phyloP scores from a whole-genome alignment of 2,888 invertebrate genomes.

The Drosophila fulvimacula region DNA sequence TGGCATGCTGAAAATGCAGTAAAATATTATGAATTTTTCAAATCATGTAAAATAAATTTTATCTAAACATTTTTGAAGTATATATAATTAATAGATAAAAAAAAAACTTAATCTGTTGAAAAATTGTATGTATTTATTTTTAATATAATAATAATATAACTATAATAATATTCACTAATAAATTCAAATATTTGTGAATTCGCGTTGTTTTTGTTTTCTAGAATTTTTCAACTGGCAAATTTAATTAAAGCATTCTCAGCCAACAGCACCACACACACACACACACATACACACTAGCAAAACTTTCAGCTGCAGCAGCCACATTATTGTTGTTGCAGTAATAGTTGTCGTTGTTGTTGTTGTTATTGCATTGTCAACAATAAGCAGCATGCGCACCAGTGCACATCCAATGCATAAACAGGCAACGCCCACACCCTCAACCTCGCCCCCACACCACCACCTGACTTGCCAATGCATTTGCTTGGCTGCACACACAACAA shows the following conservation, averaged over 20 bases:
- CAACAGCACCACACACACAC: constrained; percentile 27
- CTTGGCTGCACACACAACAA: constrained; percentile 61
- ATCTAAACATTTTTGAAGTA: no score
- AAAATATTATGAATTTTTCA: no score
- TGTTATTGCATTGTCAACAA: constrained; percentile 65
- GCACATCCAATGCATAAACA: constrained; percentile 57
- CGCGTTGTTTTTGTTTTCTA: constrained; percentile 5
- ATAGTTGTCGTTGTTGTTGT: constrained; percentile 38
- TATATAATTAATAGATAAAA: no score
- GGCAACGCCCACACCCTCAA: constrained; percentile 4
- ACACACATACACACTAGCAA: constrained; percentile 13
- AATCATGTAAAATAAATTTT: no score
- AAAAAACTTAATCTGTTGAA: no score
- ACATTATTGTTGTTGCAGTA: constrained; percentile 38
- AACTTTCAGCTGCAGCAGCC: constrained; percentile 49
- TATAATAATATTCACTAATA: no score
- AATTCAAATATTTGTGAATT: constrained; percentile 1
- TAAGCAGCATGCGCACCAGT: constrained; percentile 54
- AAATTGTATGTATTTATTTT: no score
- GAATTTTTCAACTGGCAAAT: constrained; percentile 39
- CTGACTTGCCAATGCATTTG: constrained; percentile 37
- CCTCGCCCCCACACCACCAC: constrained; percentile 3
- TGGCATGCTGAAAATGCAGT: no score
- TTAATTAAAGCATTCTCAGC: constrained; percentile 64
- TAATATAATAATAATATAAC: background rate